Conservation (phyloP, 1,140 invertebrate genomes). For the Zophobas atratus region DNA sequence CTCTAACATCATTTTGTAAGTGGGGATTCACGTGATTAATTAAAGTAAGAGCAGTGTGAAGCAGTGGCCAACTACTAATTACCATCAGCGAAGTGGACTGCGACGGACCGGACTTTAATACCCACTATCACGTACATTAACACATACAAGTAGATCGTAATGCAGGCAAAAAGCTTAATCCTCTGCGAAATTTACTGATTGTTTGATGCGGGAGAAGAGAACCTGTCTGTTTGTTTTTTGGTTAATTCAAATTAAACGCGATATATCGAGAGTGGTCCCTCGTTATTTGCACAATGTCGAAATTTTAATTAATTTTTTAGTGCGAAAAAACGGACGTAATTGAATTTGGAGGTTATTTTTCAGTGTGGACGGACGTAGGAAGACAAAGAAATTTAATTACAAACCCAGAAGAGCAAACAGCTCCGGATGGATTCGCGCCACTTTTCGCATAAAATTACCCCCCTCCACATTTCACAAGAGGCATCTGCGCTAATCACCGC, state of each 20-base stretch:
- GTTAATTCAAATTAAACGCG: conserved; percentile 32
- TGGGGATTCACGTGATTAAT: conserved; percentile 49
- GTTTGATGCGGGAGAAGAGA: conserved; percentile 17
- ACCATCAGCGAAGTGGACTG: conserved; percentile 50
- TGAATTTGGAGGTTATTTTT: conserved; percentile 39
- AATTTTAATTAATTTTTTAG: conserved; percentile 46
- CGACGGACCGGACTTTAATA: conserved; percentile 35
- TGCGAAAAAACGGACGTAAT: conserved; percentile 35
- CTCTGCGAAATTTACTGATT: conserved; percentile 14
- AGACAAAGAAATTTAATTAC: conserved; percentile 49
- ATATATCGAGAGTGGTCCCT: conserved; percentile 10
- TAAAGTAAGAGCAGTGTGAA: conserved; percentile 44
- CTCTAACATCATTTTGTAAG: conserved; percentile 39
- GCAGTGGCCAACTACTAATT: conserved; percentile 48
- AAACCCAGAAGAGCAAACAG: conserved; percentile 42
- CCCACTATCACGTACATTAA: conserved; percentile 40
- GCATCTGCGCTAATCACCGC: conserved; percentile 26
- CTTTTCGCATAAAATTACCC: conserved; percentile 29
- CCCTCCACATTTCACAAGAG: conserved; percentile 9
- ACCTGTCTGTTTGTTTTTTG: neutral
- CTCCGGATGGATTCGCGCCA: conserved; percentile 42
- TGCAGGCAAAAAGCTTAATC: conserved; percentile 40
- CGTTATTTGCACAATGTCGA: conserved; percentile 33
- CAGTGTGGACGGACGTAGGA: conserved; percentile 16
- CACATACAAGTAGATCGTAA: conserved; percentile 29